Evolutionary conservation across 1,140 invertebrate species (phyloP).

Genomic region (Agrilus planipennis): DNA sequence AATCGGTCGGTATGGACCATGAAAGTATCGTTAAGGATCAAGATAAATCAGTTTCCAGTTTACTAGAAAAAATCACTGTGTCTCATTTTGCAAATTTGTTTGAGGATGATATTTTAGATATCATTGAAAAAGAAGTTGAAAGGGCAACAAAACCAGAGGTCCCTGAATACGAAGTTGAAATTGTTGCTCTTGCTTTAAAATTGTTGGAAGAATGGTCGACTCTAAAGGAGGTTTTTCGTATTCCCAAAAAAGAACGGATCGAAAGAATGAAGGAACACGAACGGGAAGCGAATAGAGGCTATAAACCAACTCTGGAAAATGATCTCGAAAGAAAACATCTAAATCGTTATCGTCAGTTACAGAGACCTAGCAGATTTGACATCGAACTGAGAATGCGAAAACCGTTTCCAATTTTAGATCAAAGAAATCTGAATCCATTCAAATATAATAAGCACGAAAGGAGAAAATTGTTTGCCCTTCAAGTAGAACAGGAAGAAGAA

Average conservation of each 20-base stretch:
- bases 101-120: slow-evolving; percentile 13
- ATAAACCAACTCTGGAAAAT: slow-evolving; percentile 26
- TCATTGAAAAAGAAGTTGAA: slow-evolving; percentile 5
- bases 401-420: too few species aligned
- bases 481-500: slow-evolving; percentile 58
- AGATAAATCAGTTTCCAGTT: too few species aligned
- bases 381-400: slow-evolving; percentile 11
- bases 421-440: slow-evolving; percentile 6
- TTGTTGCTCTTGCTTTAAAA: slow-evolving; percentile 48
- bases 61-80: too few species aligned
- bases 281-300: slow-evolving; percentile 59
- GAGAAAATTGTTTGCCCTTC: slow-evolving; percentile 62
- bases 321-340: slow-evolving; percentile 20
- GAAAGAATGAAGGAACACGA: slow-evolving; percentile 91
- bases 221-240: slow-evolving; percentile 81
- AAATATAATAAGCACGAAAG: slow-evolving; percentile 55
- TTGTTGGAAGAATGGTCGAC: slow-evolving; percentile 64
- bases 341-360: slow-evolving; percentile 15
- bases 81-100: too few species aligned
- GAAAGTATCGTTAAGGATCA: too few species aligned
- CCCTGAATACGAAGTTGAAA: slow-evolving; percentile 24
- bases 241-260: slow-evolving; percentile 88
- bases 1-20: slow-evolving; percentile 16
- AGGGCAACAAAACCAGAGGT: slow-evolving; percentile 3
- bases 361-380: slow-evolving; percentile 28